Percentiles rank a stretch among this genome's conserved stretches.
Evolutionary conservation across 2,113 vertebrate genomes (phyloP).

Genomic region (Lutjanus erythropterus): DNA sequence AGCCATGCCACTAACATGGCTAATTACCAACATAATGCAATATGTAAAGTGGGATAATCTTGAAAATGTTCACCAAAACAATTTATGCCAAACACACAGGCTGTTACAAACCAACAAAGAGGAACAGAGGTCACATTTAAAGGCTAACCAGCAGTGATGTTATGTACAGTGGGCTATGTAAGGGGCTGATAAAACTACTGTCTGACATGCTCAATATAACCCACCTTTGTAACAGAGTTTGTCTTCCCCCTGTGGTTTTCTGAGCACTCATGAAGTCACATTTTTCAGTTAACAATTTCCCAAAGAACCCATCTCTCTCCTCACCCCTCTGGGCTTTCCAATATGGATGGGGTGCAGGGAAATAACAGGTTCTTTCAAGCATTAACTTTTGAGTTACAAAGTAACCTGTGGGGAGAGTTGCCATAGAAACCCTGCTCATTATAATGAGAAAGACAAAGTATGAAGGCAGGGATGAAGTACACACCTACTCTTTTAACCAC

Average conservation of each 20-base stretch:
- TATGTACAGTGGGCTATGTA: background rate
- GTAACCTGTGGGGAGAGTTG: constrained; percentile 82
- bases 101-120: background rate
- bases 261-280: constrained; percentile 23
- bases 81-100: background rate
- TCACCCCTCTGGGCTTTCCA: constrained; percentile 64
- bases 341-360: constrained; percentile 33
- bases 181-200: background rate
- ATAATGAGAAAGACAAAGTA: constrained; percentile 65
- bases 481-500: constrained; percentile 58
- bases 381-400: constrained; percentile 82
- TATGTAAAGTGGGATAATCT: background rate
- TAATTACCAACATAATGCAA: background rate
- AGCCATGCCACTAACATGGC: too few species aligned
- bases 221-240: background rate
- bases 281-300: constrained; percentile 57
- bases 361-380: constrained; percentile 77
- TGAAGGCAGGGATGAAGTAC: constrained; percentile 52
- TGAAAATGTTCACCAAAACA: background rate
- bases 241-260: background rate
- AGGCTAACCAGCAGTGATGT: background rate
- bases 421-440: constrained; percentile 83
- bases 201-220: background rate
- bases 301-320: constrained; percentile 30
- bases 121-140: background rate